phyloP scores from a whole-genome alignment of 2,113 vertebrate genomes.

The Heteronetta atricapilla region DNA sequence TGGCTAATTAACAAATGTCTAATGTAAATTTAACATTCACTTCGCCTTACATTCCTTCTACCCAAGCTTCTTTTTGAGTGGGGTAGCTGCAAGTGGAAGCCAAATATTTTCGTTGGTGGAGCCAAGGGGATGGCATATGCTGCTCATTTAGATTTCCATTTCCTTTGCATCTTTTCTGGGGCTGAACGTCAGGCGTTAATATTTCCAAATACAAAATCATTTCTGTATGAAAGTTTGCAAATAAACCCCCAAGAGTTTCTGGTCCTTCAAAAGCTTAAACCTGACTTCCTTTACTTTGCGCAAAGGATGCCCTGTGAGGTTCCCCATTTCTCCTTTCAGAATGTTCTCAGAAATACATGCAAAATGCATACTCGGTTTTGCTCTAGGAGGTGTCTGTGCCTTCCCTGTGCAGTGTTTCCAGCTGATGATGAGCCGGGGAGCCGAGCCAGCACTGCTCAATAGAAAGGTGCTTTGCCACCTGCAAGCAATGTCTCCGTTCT shows the following conservation, averaged over 20 bases:
- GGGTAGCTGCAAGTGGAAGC: constrained; percentile 60
- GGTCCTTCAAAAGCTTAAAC: not conserved
- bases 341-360: not conserved
- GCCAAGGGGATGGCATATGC: constrained; percentile 42
- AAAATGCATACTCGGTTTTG: not conserved
- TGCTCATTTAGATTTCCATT: constrained; percentile 57
- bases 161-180: constrained; percentile 62
- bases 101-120: constrained; percentile 65
- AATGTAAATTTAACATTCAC: constrained; percentile 60
- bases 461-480: not conserved
- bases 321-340: not conserved
- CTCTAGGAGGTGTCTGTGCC: not conserved
- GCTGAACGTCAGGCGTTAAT: not conserved
- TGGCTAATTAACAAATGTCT: constrained; percentile 59
- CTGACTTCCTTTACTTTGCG: not conserved
- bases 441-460: not conserved
- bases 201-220: constrained; percentile 25
- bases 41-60: constrained; percentile 53
- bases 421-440: not conserved
- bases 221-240: constrained; percentile 29
- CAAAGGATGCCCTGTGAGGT: not conserved
- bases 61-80: constrained; percentile 54
- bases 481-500: not conserved
- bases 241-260: not conserved
- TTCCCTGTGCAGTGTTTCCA: not conserved